Conservation (phyloP, 1,140 invertebrate genomes). For the Drosophila micromelanica region DNA sequence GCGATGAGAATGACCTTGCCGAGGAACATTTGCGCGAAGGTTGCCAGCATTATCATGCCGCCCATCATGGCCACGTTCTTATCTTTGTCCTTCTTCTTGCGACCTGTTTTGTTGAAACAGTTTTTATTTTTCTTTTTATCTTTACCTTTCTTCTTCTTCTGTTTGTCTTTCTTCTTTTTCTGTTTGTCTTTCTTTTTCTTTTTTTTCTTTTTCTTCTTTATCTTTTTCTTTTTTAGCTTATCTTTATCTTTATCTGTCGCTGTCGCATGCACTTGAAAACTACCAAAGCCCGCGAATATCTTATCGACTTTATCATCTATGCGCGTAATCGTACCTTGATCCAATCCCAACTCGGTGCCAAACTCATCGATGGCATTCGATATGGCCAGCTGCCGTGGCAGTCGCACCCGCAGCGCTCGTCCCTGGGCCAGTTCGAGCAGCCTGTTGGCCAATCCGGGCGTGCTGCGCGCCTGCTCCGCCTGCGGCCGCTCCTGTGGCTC, state of each 20-base stretch:
- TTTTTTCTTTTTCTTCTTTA: conserved; percentile 52
- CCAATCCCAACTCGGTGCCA: conserved; percentile 45
- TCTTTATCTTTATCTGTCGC: conserved; percentile 53
- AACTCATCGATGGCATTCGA: conserved; percentile 75
- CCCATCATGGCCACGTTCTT: conserved; percentile 87
- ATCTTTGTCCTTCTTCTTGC: conserved; percentile 84
- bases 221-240: conserved; percentile 46
- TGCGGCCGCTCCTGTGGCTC: conserved; percentile 56
- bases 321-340: conserved; percentile 78
- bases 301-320: conserved; percentile 82
- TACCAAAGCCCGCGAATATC: conserved; percentile 61
- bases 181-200: conserved; percentile 49
- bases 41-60: conserved; percentile 87
- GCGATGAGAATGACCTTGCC: conserved; percentile 89
- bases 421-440: conserved; percentile 63
- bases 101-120: conserved; percentile 80
- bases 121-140: conserved; percentile 69
- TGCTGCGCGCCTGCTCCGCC: conserved; percentile 5
- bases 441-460: conserved; percentile 36
- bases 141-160: conserved; percentile 45
- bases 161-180: conserved; percentile 38
- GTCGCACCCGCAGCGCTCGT: conserved; percentile 57
- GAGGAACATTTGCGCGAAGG: conserved; percentile 88
- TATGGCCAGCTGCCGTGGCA: conserved; percentile 61
- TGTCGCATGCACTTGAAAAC: conserved; percentile 54